Base-by-base conservation (phyloP, 2,888 invertebrate species). In the Stenurella melanura region DNA sequence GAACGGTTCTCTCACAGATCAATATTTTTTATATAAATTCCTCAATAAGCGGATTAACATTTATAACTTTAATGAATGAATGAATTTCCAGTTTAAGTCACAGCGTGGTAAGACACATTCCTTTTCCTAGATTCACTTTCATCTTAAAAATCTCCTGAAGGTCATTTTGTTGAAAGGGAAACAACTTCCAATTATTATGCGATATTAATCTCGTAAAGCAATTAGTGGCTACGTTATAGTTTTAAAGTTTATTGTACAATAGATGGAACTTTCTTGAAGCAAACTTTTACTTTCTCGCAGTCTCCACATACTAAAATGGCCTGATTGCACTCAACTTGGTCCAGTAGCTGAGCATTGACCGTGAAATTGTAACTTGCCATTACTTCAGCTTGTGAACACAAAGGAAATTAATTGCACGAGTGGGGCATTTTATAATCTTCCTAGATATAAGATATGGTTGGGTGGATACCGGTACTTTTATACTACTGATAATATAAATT, bases 261-360 rank as follows among this genome's bases (percentile, higher is more conserved):
- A 60, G 26, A 71, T 34, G 56, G 74, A 77, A 76, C 76, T 78
- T 80, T 76, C 72, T 76, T 73, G 61, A 18, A 57, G 56, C 17
- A 56, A 66, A 78, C 78, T 78, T 75, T 80, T 78, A 78, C 78
- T 80, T 80, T 78, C 78, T 74, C 75, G 69, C 73, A 76, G 42
- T 71, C 76, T 77, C 73, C 38, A 21, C 34, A 34, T 18, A 70
- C 57, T 61, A 63, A 60, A 69, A 54, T 64, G 74, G 67, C 26
- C 68, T 66, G 73, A 64, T 73, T 73, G 67, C 38, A 73, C 38
- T 42, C 57, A 66, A 58, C 64, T 58, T 75, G 73, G 75, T 73
- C 78, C 73, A 70, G 66, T 66, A 42, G 70, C 73, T 76, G 76
- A 74, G 73, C 74, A 76, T 74, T 74, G 78, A 74, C 76, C 78